Percentiles rank a stretch among this genome's conserved stretches.
These are phyloP conservation scores for Heliconius hermathena DNA, from an alignment of 1,140 invertebrate genomes.

Conservation along the genomic window DNA sequence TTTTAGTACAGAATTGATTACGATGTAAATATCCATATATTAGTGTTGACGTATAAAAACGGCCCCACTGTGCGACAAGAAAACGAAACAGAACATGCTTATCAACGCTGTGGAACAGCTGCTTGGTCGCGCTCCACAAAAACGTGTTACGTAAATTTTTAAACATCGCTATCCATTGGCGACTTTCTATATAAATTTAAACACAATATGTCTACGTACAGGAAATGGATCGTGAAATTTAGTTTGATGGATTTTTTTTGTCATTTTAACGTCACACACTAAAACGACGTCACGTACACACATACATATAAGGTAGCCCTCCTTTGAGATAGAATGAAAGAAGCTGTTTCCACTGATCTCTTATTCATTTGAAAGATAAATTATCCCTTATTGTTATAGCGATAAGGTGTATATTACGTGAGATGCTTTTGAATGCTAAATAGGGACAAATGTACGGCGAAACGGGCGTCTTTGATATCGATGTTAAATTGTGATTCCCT, in stretches of 20 bases:
- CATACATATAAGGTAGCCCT: constrained; percentile 31
- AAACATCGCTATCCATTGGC: constrained; percentile 39
- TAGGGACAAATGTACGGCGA: constrained; percentile 36
- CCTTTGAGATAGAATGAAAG: constrained; percentile 48
- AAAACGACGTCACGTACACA: constrained; percentile 41
- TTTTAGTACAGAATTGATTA: constrained; percentile 19
- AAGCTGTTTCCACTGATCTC: constrained; percentile 53
- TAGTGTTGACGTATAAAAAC: constrained; percentile 52
- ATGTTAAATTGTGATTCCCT: constrained; percentile 35
- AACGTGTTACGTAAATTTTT: constrained; percentile 19
- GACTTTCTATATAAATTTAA: background rate
- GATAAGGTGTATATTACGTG: constrained; percentile 33
- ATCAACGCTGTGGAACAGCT: constrained; percentile 62
- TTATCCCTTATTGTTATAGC: constrained; percentile 19
- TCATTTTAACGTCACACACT: constrained; percentile 42
- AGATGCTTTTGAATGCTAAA: constrained; percentile 25
- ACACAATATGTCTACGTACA: background rate
- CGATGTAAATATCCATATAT: constrained; percentile 41
- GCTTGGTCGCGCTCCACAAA: constrained; percentile 43
- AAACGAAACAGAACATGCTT: constrained; percentile 64
- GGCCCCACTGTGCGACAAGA: constrained; percentile 49
- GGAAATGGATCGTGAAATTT: background rate
- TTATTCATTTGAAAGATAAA: constrained; percentile 35
- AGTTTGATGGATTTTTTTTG: background rate
- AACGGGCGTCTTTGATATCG: constrained; percentile 40